A percentile compares a stretch with the other conserved stretches of the same genome.
Conservation (phyloP, 2,888 invertebrate species). For the Drosophila nr. medialis region DNA sequence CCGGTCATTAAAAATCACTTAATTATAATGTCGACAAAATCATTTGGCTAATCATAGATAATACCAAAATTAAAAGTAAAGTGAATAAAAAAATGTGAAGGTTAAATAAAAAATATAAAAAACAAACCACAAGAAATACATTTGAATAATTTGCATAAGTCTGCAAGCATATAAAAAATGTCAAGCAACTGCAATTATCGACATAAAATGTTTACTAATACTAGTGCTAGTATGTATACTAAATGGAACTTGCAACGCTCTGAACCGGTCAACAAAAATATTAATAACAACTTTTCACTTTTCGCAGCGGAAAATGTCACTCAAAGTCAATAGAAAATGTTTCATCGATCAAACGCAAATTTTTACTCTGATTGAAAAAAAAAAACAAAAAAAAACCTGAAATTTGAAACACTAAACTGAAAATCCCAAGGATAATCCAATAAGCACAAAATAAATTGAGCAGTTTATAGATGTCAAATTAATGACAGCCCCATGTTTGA, state of each 20-base stretch:
- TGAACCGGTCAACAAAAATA: conserved; percentile 44
- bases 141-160: conserved; percentile 64
- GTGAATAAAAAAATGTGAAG: conserved; percentile 54
- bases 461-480: conserved; percentile 53
- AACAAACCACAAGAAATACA: conserved; percentile 14
- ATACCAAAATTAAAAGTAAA: conserved; percentile 17
- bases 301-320: conserved; percentile 76
- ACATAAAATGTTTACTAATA: conserved; percentile 7
- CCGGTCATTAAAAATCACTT: conserved; percentile 67
- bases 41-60: conserved; percentile 56
- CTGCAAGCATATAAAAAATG: neutral
- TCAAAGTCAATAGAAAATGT: conserved; percentile 65
- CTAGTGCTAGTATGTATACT: conserved; percentile 16
- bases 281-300: conserved; percentile 78
- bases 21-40: conserved; percentile 55
- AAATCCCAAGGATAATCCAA: conserved; percentile 45
- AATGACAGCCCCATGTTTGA: conserved; percentile 37
- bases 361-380: neutral
- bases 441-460: conserved; percentile 53
- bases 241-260: conserved; percentile 29
- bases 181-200: conserved; percentile 21
- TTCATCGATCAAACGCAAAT: conserved; percentile 41
- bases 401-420: conserved; percentile 12
- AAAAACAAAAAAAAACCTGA: conserved; percentile 2
- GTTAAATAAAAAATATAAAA: conserved; percentile 34